Evolutionary conservation across 2,113 vertebrate species (phyloP), one percentile per base, ranked within the genome.

Genomic region (Etheostoma cragini): DNA sequence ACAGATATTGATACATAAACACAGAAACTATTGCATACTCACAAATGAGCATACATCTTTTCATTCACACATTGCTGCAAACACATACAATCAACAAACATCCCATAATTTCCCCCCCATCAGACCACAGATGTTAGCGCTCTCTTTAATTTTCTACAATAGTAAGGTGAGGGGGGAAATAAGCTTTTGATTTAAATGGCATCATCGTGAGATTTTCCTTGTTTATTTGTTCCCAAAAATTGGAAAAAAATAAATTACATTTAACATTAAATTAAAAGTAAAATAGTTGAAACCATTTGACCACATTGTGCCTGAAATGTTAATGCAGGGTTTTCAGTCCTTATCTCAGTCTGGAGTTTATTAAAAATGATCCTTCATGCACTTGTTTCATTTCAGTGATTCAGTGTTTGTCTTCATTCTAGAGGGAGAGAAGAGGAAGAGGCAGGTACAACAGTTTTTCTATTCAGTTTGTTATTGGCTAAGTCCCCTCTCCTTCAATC

Each of bases 181-280:
- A 91, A 86, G 61, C 75, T 71, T 93, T 88, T 90, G 90, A 91
- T 92, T 92, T 77, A 80, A 87, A 94, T 93, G 90, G 92, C 91
- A 90, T 89, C 81, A 67, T 84, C 63, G 73, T 84, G 80, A 72
- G 81, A 92, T 86, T 88, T 91, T 89, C 74, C 83, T 85, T 78
- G 71, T 92, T 93, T 91, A 89, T 90, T 93, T 90, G 87, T 93
- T 93, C 87, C 92, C 89, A 85, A 82, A 82, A 84, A 87, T 61
- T 79, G 71, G 87, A 84, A 76, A 91, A 91, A 92, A 95, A 94
- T 91, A 93, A 93, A 92, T 93, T 92, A 94, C 71, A 92, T 84
- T 89, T 88, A 86, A 94, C 83, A 91, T 93, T 94, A 92, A 93
- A 94, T 93, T 94, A 94, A 94, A 93, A 93, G 84, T 88, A 90